phyloP scores from a whole-genome alignment of 2,888 invertebrate genomes.

The Agrilus cyanescens region DNA sequence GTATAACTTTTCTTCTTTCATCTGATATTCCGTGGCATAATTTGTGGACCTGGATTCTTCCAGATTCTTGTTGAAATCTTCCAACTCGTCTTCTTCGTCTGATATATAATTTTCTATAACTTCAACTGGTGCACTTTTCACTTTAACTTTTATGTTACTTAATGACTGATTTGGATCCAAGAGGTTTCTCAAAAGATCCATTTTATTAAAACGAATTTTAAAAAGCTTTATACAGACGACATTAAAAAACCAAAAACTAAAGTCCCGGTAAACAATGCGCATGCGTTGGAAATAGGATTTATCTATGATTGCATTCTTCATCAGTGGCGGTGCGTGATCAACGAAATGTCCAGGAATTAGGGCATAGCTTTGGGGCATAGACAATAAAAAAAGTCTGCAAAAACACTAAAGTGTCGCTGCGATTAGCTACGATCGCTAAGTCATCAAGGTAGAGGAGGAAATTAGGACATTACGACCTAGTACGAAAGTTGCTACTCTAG shows the following conservation, averaged over 20 bases:
- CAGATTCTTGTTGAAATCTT: neutral
- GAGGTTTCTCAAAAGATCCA: conserved; percentile 12
- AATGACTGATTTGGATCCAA: conserved; percentile 11
- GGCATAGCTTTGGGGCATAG: too few relatives aligned
- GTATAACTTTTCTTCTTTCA: conserved; percentile 24
- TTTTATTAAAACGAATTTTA: conserved; percentile 1
- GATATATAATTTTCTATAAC: neutral
- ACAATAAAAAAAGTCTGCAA: too few relatives aligned
- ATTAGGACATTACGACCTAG: too few relatives aligned
- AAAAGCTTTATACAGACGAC: neutral
- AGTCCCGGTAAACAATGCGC: neutral
- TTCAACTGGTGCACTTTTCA: conserved; percentile 12
- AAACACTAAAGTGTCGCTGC: too few relatives aligned
- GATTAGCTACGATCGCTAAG: too few relatives aligned
- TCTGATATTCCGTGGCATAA: conserved; percentile 25
- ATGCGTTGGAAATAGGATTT: too few relatives aligned
- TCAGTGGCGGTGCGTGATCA: too few relatives aligned
- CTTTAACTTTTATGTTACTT: conserved; percentile 6
- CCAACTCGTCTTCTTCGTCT: conserved; percentile 14
- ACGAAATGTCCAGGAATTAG: too few relatives aligned
- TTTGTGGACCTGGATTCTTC: conserved; percentile 7
- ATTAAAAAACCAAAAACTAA: neutral
- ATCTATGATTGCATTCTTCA: too few relatives aligned
- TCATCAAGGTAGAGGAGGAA: too few relatives aligned
- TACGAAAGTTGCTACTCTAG: too few relatives aligned